These are phyloP conservation scores for Pollenia griseotomentosa DNA, from an alignment of 2,888 invertebrate species.

Conservation along the genomic window DNA sequence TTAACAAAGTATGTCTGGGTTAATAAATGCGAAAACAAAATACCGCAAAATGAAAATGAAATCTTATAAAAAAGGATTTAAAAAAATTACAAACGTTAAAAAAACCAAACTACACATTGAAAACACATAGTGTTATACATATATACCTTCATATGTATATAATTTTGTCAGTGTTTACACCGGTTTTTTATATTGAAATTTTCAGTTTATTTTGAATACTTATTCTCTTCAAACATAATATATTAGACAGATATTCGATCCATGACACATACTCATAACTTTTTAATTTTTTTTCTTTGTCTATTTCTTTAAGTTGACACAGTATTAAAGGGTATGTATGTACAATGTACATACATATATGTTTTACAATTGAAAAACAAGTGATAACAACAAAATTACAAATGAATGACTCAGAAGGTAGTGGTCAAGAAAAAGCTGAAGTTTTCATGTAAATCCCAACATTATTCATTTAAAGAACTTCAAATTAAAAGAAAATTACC, in stretches of 20 bases:
- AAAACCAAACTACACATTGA: conserved; percentile 51
- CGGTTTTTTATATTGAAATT: conserved; percentile 12
- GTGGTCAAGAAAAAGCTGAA: conserved; percentile 21
- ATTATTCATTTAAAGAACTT: conserved; percentile 38
- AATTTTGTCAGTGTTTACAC: conserved; percentile 28
- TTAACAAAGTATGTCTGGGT: conserved; percentile 70
- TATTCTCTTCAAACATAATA: conserved; percentile 11
- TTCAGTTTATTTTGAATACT: neutral
- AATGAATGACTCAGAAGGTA: conserved; percentile 47
- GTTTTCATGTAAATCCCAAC: conserved; percentile 38
- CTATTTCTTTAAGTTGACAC: conserved; percentile 20
- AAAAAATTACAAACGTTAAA: conserved; percentile 25
- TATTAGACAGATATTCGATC: neutral
- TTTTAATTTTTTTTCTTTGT: neutral
- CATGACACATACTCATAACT: conserved; percentile 34
- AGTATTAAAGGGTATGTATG: conserved; percentile 26
- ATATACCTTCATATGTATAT: neutral
- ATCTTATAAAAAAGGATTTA: conserved; percentile 62
- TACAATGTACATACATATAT: neutral
- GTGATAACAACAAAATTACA: conserved; percentile 45
- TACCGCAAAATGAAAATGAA: conserved; percentile 67
- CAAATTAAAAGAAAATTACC: conserved; percentile 7
- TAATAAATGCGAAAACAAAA: conserved; percentile 67
- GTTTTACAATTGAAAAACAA: conserved; percentile 7
- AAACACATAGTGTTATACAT: conserved; percentile 20